A percentile compares a stretch with the other conserved stretches of the same genome.
phyloP scores from a whole-genome alignment of 2,797 vertebrate species.

The Bucorvus abyssinicus region DNA sequence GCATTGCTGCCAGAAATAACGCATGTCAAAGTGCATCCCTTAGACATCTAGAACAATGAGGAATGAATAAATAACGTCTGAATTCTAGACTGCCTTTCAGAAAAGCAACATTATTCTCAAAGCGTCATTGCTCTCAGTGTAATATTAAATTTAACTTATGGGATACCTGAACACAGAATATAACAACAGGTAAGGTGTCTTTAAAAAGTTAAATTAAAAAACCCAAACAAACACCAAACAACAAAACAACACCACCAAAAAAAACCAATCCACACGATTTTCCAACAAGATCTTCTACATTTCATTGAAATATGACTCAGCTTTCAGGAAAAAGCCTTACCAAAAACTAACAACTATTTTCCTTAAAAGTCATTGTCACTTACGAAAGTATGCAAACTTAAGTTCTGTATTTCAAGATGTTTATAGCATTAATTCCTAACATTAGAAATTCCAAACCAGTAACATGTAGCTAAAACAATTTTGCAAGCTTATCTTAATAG shows the following conservation, averaged over 20 bases:
- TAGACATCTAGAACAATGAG: constrained; percentile 21
- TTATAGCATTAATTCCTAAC: not conserved
- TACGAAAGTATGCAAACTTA: not conserved
- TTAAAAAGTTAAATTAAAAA: not conserved
- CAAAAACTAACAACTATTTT: not conserved
- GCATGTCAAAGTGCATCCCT: not conserved
- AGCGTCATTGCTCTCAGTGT: not conserved
- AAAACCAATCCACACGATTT: not conserved
- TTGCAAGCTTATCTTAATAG: not conserved
- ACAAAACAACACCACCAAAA: not conserved
- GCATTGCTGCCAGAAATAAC: constrained; percentile 37
- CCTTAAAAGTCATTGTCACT: not conserved
- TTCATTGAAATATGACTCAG: not conserved
- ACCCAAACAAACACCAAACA: not conserved
- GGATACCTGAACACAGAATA: not conserved
- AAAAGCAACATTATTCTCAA: not conserved
- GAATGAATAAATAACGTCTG: constrained; percentile 37
- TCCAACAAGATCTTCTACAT: not conserved
- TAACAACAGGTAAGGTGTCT: not conserved
- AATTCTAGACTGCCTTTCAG: not conserved
- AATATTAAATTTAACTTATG: not conserved
- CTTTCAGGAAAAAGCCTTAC: not conserved
- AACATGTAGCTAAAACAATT: not conserved
- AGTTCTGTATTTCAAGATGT: not conserved
- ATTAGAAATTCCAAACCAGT: not conserved